Evolutionary conservation across 2,797 vertebrate genomes (phyloP), one percentile per base, ranked within the genome.

Genomic region (Hyperoplus lanceolatus): DNA sequence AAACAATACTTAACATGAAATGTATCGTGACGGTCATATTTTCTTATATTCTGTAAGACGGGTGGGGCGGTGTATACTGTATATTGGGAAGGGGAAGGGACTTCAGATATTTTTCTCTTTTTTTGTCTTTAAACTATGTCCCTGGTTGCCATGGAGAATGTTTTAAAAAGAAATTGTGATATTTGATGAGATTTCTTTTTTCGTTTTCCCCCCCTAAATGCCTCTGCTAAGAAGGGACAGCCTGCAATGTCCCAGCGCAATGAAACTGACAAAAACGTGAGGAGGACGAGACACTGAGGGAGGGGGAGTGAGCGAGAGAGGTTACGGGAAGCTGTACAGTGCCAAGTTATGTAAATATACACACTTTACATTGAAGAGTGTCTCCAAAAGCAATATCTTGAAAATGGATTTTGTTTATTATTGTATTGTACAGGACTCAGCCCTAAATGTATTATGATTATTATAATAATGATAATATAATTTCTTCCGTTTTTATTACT

Each of bases 361-460:
- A 94, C 93, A 94, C 91, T 94, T 94, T 93, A 94, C 94, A 94
- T 89, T 93, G 91, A 95, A 89, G 89, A 91, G 93, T 93, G 92
- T 96, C 94, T 96, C 93, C 93, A 95, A 95, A 96, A 96, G 95
- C 95, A 96, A 96, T 96, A 96, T 95, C 95, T 95, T 94, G 92
- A 94, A 92, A 93, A 94, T 92, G 90, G 93, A 95, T 94, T 95
- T 96, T 92, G 94, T 95, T 94, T 95, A 94, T 94, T 94, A 93
- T 94, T 95, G 94, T 94, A 95, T 90, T 96, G 95, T 96, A 96
- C 95, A 96, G 95, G 89, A 95, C 91, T 92, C 93, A 91, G 93
- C 94, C 95, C 95, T 93, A 95, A 95, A 94, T 95, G 94, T 96
- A 95, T 96, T 96, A 95, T 93, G 90, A 90, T 93, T 93, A 92